Base-by-base conservation (phyloP, 1,140 invertebrate genomes). In the Tigriopus japonicus region DNA sequence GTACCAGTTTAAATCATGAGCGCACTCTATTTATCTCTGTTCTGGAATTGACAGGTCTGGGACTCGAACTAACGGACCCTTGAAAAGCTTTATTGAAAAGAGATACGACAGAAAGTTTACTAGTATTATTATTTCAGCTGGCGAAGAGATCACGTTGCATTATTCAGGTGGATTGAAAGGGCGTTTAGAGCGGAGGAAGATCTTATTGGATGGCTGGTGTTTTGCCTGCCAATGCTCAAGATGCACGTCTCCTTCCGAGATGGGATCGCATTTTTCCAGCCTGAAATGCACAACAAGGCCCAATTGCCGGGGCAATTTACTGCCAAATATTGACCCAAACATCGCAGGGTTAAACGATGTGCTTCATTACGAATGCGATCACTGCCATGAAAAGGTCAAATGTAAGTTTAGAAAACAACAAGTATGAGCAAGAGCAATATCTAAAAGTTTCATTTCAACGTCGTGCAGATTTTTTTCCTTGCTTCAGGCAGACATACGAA, bases 101-200 rank as follows among this genome's bases (percentile, higher is more conserved):
- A n/a, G n/a, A n/a, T n/a, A n/a, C n/a, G n/a, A n/a, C n/a, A n/a
- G n/a, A n/a, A n/a, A n/a, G n/a, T n/a, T n/a, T n/a, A n/a, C n/a
- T n/a, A n/a, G n/a, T n/a, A n/a, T n/a, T n/a, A n/a, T 10, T 51
- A 17, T 51, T 51, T 10, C 21, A 21, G 15, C 45, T 51, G 56
- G 56, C 23, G 6, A 28, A 15, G 56, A 58, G n/a, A 42, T 58
- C 28, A 58, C 56, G 1, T 42, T 58, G n/a, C 56, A 58, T 42
- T 58, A 58, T 41, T 14, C 56, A 1, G 56, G 56, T 5, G 56
- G 56, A 28, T 42, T 58, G 12, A 58, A 58, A 41, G 56, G 56
- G 3, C 28, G 56, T 5, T 42, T 52, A 10, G 42, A 40, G 13
- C 3, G 56, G 17, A 58, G 56, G 21, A 58, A 40, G 40, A 17